Conservation (phyloP, 2,113 vertebrate species). For the Trematomus loennbergii region DNA sequence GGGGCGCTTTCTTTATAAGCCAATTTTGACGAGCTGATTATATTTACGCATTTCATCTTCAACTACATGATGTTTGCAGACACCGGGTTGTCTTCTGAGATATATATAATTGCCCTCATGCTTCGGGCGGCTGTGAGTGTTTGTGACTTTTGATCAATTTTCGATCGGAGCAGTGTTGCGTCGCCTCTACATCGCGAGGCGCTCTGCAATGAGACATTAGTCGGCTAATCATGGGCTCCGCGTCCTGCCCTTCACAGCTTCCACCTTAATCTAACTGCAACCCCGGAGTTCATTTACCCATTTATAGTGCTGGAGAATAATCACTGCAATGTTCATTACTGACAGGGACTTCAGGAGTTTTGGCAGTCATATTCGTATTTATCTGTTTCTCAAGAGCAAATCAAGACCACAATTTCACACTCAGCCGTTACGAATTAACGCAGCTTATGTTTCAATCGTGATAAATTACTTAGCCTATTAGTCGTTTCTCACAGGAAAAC, state of each 20-base stretch:
- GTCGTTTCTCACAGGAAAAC: not conserved
- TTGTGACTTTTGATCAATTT: conserved; percentile 60
- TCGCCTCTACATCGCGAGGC: conserved; percentile 19
- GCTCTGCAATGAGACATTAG: conserved; percentile 39
- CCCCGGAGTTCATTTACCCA: not conserved
- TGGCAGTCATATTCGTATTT: not conserved
- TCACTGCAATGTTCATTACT: conserved; percentile 2
- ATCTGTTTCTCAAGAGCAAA: not conserved
- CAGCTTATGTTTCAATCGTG: too few species aligned
- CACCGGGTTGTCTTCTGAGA: not conserved
- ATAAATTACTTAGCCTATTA: not conserved
- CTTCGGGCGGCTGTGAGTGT: conserved; percentile 10
- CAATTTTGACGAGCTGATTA: not conserved
- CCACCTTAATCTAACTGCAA: conserved; percentile 7
- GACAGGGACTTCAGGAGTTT: conserved; percentile 15
- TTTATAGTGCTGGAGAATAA: not conserved
- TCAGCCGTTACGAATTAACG: not conserved
- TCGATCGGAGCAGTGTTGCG: conserved; percentile 28
- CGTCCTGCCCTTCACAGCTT: conserved; percentile 21
- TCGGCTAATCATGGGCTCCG: conserved; percentile 8
- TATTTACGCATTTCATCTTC: not conserved
- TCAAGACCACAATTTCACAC: not conserved
- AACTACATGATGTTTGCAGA: not conserved
- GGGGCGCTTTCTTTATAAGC: not conserved
- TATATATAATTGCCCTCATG: conserved; percentile 6